phyloP scores from a whole-genome alignment of 2,888 invertebrate species.

The Arge pagana region DNA sequence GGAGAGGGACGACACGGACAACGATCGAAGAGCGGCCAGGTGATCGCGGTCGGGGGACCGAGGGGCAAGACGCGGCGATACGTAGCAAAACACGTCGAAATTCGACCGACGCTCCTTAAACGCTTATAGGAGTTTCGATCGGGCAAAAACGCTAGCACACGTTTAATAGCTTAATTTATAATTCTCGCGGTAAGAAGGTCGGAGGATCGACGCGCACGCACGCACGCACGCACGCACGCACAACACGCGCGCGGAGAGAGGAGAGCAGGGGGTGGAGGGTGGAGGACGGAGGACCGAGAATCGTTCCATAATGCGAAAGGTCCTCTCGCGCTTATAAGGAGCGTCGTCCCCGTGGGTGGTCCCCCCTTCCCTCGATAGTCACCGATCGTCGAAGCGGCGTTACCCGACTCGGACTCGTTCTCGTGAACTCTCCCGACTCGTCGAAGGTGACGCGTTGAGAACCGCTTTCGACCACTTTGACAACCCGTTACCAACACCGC shows the following conservation, averaged over 20 bases:
- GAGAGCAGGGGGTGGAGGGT: conserved; percentile 39
- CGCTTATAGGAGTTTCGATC: conserved; percentile 12
- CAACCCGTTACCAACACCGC: too few species aligned
- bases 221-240: conserved; percentile 25
- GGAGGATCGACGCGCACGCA: conserved; percentile 13
- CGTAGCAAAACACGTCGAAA: too few species aligned
- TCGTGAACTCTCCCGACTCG: conserved; percentile 4
- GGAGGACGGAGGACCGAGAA: conserved; percentile 34
- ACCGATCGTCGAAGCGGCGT: not conserved
- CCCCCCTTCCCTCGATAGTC: conserved; percentile 31
- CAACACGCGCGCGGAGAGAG: conserved; percentile 27
- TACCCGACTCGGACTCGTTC: not conserved
- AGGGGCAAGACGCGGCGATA: conserved; percentile 35
- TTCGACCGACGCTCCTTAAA: conserved; percentile 14
- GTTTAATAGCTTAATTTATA: conserved; percentile 56
- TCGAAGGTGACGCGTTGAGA: conserved; percentile 12
- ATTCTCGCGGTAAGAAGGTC: conserved; percentile 38
- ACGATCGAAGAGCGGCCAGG: too few species aligned
- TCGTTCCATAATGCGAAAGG: conserved; percentile 45
- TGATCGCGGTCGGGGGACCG: too few species aligned
- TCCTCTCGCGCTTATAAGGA: conserved; percentile 52
- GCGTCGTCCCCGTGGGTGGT: conserved; percentile 56
- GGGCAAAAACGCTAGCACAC: conserved; percentile 34
- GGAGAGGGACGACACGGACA: conserved; percentile 20
- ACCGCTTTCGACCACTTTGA: too few species aligned